phyloP scores from a whole-genome alignment of 2,113 vertebrate species.

The Penelope pileata region DNA sequence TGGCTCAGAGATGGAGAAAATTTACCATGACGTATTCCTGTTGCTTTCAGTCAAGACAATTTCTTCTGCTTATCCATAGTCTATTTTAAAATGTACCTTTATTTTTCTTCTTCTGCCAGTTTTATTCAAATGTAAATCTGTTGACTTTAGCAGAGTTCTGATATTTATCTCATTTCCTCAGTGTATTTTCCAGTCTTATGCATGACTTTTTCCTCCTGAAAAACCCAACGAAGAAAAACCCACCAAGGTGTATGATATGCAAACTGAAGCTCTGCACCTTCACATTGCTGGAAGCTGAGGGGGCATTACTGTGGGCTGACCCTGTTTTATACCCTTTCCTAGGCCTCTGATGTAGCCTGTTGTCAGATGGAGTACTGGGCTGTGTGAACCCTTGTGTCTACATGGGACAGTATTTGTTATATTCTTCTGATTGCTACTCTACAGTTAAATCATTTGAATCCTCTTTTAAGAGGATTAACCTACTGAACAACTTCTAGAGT shows the following conservation, averaged over 20 bases:
- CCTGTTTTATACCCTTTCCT: not conserved
- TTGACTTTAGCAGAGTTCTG: constrained; percentile 32
- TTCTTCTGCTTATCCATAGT: not conserved
- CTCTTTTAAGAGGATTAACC: not conserved
- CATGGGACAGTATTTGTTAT: not conserved
- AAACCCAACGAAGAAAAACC: not conserved
- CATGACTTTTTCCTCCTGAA: not conserved
- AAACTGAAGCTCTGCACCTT: not conserved
- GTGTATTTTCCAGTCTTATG: not conserved
- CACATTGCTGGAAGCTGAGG: not conserved
- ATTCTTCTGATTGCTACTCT: not conserved
- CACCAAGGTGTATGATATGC: not conserved
- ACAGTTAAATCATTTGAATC: not conserved
- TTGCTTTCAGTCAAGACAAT: not conserved
- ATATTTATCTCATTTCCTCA: constrained; percentile 47
- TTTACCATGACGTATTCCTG: not conserved
- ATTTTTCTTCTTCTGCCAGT: not conserved
- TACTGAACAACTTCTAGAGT: not conserved
- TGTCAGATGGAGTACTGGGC: not conserved
- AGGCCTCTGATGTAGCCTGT: not conserved
- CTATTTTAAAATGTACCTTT: not conserved
- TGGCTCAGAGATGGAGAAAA: not conserved
- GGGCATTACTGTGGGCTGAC: not conserved
- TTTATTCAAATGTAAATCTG: constrained; percentile 51
- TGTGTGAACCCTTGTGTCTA: not conserved